Percentiles rank a stretch among this genome's conserved stretches.
Evolutionary conservation across 1,140 invertebrate genomes (phyloP).

Genomic region (Hestina assimilis): DNA sequence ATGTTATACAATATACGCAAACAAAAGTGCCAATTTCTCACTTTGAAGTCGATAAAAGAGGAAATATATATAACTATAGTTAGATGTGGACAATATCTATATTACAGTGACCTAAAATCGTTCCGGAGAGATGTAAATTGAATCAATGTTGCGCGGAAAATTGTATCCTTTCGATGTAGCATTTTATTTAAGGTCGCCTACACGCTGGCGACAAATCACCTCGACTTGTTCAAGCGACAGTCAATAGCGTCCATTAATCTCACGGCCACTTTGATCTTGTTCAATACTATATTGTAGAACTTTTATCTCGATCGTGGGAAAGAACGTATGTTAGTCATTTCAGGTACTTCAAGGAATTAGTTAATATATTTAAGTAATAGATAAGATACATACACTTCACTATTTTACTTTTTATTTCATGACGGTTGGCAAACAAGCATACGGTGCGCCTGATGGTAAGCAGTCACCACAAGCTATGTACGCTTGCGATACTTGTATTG

Average conservation of each 20-base stretch:
- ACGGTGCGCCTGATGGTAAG: too few relatives aligned
- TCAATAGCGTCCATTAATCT: slow-evolving; percentile 11
- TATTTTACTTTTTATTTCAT: too few relatives aligned
- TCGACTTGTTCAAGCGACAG: slow-evolving; percentile 12
- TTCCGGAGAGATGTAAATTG: slow-evolving; percentile 6
- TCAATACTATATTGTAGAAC: neutral
- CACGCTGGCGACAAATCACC: slow-evolving; percentile 15
- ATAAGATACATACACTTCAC: too few relatives aligned
- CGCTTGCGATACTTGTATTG: too few relatives aligned
- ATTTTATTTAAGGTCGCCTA: slow-evolving; percentile 3
- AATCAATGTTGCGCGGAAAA: slow-evolving; percentile 13
- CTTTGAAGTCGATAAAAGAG: too few relatives aligned
- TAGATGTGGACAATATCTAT: neutral
- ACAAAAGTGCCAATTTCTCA: too few relatives aligned
- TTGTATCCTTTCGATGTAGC: slow-evolving; percentile 6
- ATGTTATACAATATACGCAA: too few relatives aligned
- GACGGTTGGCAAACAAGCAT: too few relatives aligned
- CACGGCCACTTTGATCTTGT: neutral
- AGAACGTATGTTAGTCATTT: neutral
- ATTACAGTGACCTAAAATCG: neutral
- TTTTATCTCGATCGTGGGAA: neutral
- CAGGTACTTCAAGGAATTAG: neutral
- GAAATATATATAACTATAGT: too few relatives aligned
- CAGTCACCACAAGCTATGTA: too few relatives aligned
- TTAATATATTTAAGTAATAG: too few relatives aligned